phyloP scores from a whole-genome alignment of 2,113 vertebrate species.

The Pterocles orientalis region DNA sequence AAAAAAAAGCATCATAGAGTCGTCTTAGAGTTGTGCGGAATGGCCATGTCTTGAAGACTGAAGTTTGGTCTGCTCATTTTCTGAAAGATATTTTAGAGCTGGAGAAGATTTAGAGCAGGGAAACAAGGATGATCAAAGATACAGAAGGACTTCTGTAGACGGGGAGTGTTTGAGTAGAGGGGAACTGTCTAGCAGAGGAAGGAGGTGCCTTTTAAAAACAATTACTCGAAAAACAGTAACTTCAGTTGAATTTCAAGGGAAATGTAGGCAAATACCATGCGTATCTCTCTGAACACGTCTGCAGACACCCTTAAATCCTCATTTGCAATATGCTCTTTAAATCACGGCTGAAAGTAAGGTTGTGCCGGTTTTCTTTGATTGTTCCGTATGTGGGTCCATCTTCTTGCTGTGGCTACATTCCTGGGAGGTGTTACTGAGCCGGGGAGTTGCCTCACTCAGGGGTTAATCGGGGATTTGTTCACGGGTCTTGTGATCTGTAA shows the following conservation, averaged over 20 bases:
- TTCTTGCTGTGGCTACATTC: accelerated
- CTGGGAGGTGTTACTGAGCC: neutral
- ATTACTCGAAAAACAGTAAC: neutral
- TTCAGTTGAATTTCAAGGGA: neutral
- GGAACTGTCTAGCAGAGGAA: neutral
- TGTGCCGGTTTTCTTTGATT: neutral
- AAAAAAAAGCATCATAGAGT: neutral
- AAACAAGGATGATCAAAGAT: neutral
- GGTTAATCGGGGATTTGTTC: neutral
- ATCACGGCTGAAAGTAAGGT: neutral
- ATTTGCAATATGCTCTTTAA: neutral
- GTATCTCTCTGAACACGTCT: neutral
- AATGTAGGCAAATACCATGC: neutral
- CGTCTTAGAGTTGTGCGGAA: neutral
- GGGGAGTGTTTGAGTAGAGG: neutral
- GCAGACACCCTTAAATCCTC: neutral
- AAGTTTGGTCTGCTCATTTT: neutral
- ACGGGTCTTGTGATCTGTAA: neutral
- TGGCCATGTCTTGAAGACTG: neutral
- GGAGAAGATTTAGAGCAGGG: neutral
- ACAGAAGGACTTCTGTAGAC: neutral
- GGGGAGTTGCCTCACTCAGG: neutral
- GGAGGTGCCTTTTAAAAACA: accelerated
- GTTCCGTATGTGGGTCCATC: accelerated
- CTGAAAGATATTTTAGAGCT: neutral